Conservation (phyloP, 2,797 vertebrate species). For the Nannoperca australis region DNA sequence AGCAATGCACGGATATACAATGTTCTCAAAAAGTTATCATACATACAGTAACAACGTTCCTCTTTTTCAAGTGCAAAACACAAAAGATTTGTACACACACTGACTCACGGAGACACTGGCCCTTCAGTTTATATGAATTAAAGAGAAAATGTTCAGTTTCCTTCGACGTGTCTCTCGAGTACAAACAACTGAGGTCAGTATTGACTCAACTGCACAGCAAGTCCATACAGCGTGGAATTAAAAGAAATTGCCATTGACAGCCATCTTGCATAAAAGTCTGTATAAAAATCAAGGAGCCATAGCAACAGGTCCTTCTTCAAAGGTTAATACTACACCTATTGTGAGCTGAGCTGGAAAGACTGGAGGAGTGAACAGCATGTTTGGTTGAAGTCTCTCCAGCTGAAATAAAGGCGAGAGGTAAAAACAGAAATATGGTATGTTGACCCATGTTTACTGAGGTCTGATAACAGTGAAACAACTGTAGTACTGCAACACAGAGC, state of each 20-base stretch:
- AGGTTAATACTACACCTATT: slow-evolving; percentile 49
- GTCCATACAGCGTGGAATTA: slow-evolving; percentile 49
- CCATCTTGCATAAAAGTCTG: slow-evolving; percentile 81
- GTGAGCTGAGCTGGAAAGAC: slow-evolving; percentile 59
- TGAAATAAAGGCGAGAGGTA: slow-evolving; percentile 73
- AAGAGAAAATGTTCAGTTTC: slow-evolving; percentile 57
- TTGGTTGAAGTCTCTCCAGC: slow-evolving; percentile 59
- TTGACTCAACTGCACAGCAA: slow-evolving; percentile 50
- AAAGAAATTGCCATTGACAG: slow-evolving; percentile 55
- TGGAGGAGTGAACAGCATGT: slow-evolving; percentile 55
- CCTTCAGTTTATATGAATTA: slow-evolving; percentile 55
- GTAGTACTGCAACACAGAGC: slow-evolving; percentile 46
- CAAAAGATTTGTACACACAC: slow-evolving; percentile 58
- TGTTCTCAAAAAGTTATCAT: slow-evolving; percentile 62
- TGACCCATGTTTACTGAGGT: slow-evolving; percentile 60
- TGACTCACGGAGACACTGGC: slow-evolving; percentile 63
- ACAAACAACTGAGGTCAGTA: slow-evolving; percentile 67
- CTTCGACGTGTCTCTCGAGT: slow-evolving; percentile 58
- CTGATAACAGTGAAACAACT: slow-evolving; percentile 63
- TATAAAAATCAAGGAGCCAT: slow-evolving; percentile 69
- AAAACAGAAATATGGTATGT: slow-evolving; percentile 63
- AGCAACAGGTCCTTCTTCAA: slow-evolving; percentile 58
- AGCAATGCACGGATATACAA: slow-evolving; percentile 75
- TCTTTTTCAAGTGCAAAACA: slow-evolving; percentile 70
- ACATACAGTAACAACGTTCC: slow-evolving; percentile 62